Percentiles rank a stretch among this genome's conserved stretches.
Conservation (phyloP, 2,113 vertebrate species). For the Connochaetes taurinus region DNA sequence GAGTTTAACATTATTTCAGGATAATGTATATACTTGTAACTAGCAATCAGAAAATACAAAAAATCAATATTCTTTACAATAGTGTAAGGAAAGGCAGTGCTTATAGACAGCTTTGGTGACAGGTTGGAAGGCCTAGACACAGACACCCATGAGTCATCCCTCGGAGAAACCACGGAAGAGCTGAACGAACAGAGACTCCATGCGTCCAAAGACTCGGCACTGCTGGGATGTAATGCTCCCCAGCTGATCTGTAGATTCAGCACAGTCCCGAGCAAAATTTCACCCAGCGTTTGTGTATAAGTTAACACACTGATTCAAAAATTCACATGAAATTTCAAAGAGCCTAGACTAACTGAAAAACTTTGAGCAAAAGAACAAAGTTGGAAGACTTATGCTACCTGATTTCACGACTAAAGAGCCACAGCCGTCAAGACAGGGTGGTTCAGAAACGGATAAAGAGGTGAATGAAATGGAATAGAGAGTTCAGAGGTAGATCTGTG, state of each 20-base stretch:
- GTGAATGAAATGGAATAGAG: fast-evolving
- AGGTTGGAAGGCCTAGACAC: fast-evolving
- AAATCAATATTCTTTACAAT: fast-evolving
- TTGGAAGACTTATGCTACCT: fast-evolving
- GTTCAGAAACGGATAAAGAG: fast-evolving
- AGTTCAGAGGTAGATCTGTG: not conserved
- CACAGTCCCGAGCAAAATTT: not conserved
- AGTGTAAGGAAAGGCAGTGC: fast-evolving
- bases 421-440: fast-evolving
- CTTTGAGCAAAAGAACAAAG: not conserved
- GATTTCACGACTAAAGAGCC: fast-evolving
- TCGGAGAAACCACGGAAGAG: fast-evolving
- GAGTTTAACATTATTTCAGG: fast-evolving
- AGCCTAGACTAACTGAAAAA: not conserved
- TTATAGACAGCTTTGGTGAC: fast-evolving
- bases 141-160: fast-evolving
- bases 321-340: not conserved
- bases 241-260: fast-evolving
- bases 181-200: fast-evolving
- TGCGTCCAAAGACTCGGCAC: fast-evolving
- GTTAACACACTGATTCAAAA: not conserved
- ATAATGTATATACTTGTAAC: not conserved
- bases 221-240: fast-evolving
- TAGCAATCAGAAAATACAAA: not conserved
- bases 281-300: not conserved